Evolutionary conservation across 2,888 invertebrate species (phyloP).

Genomic region (Synanthedon formicaeformis): DNA sequence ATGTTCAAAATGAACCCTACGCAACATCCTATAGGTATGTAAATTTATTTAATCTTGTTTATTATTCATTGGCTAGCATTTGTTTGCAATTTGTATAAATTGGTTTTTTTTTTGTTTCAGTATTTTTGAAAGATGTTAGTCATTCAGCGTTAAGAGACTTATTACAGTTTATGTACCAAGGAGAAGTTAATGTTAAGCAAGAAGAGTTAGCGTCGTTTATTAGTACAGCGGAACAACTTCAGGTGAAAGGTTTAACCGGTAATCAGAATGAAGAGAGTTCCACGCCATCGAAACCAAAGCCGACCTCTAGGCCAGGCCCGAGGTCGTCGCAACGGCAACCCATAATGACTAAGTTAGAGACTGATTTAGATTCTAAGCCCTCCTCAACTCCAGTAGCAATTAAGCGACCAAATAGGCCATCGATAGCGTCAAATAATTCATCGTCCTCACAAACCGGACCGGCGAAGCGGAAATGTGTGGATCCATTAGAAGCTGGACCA

Average conservation of each 20-base stretch:
- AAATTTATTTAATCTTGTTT: background rate
- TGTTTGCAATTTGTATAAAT: constrained; percentile 1
- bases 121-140: constrained; percentile 79
- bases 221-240: constrained; percentile 78
- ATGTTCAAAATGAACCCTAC: constrained; percentile 79
- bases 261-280: constrained; percentile 72
- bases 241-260: constrained; percentile 78
- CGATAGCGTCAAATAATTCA: constrained; percentile 72
- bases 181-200: constrained; percentile 79
- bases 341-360: constrained; percentile 73
- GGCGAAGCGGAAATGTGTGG: constrained; percentile 69
- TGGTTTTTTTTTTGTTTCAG: constrained; percentile 46
- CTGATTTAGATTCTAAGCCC: constrained; percentile 74
- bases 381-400: constrained; percentile 71
- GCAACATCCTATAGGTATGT: constrained; percentile 75
- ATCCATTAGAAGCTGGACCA: constrained; percentile 73
- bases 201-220: constrained; percentile 79
- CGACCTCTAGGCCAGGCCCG: constrained; percentile 72
- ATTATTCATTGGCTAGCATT: background rate
- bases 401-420: constrained; percentile 76
- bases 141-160: constrained; percentile 77
- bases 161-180: constrained; percentile 80
- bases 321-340: constrained; percentile 75
- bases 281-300: constrained; percentile 71
- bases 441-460: constrained; percentile 71